Evolutionary conservation across 2,888 invertebrate genomes (phyloP).

Genomic region (Carabus problematicus): DNA sequence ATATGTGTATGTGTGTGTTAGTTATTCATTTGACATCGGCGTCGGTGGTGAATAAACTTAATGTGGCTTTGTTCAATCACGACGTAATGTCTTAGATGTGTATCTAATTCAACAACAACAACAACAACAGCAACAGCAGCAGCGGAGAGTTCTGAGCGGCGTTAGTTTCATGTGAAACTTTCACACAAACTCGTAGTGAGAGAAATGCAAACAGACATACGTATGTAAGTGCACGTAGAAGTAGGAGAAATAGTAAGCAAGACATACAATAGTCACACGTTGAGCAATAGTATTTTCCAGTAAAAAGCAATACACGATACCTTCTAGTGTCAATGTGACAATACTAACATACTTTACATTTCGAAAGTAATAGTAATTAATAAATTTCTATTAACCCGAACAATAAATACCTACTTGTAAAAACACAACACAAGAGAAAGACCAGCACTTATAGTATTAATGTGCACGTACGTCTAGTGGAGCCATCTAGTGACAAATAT

Average conservation of each 20-base stretch:
- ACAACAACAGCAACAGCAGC: no score
- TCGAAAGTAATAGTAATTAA: no score
- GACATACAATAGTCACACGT: no score
- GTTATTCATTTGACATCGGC: conserved; percentile 15
- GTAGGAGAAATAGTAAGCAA: no score
- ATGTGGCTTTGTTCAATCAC: conserved; percentile 2
- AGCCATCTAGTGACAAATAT: conserved; percentile 38
- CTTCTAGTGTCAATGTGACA: no score
- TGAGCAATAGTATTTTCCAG: conserved; percentile 42
- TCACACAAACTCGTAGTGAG: background rate
- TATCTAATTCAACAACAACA: conserved; percentile 7
- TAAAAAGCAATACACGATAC: background rate
- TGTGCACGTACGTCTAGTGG: conserved; percentile 19
- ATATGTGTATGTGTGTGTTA: background rate
- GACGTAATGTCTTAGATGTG: conserved; percentile 12
- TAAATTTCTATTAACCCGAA: no score
- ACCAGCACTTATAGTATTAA: conserved; percentile 8
- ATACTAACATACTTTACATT: no score
- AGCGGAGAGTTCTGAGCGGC: no score
- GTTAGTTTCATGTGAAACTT: conserved; percentile 6
- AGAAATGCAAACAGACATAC: no score
- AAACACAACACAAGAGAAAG: no score
- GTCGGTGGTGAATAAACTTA: conserved; percentile 4
- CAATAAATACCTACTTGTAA: no score
- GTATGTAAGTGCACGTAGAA: no score